phyloP scores from a whole-genome alignment of 2,113 vertebrate species.

The Serinus canaria region DNA sequence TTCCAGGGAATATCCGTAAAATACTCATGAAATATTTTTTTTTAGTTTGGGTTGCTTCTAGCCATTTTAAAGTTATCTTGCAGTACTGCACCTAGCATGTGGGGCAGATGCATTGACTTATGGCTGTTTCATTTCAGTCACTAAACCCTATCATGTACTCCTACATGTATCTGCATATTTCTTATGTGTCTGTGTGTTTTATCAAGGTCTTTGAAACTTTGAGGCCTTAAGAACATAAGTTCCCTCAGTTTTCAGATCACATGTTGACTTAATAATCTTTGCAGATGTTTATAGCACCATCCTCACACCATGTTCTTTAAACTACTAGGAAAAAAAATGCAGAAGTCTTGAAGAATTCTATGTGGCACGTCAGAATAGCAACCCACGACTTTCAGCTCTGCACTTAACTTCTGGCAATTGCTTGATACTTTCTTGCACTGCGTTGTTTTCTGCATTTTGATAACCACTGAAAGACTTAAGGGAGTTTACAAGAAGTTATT shows the following conservation, averaged over 20 bases:
- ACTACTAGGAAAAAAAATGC: background rate
- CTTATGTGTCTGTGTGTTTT: background rate
- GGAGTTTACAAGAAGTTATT: slow-evolving; percentile 12
- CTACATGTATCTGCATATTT: background rate
- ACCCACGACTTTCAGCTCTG: background rate
- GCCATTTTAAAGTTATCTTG: background rate
- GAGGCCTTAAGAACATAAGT: background rate
- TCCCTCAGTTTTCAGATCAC: background rate
- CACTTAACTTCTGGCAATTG: background rate
- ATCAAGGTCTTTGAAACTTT: background rate
- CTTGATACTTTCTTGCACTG: background rate
- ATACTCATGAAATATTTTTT: background rate
- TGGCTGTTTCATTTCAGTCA: background rate
- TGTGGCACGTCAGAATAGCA: background rate
- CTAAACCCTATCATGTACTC: background rate
- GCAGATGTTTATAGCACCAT: background rate
- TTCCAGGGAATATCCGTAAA: background rate
- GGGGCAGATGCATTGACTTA: background rate
- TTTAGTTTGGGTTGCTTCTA: background rate
- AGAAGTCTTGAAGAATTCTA: background rate
- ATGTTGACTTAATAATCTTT: background rate
- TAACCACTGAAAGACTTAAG: background rate
- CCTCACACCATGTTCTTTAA: background rate
- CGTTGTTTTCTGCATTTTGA: background rate
- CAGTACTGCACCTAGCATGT: rapidly evolving